phyloP scores from a whole-genome alignment of 2,888 invertebrate genomes.

The Marronus borbonicus region DNA sequence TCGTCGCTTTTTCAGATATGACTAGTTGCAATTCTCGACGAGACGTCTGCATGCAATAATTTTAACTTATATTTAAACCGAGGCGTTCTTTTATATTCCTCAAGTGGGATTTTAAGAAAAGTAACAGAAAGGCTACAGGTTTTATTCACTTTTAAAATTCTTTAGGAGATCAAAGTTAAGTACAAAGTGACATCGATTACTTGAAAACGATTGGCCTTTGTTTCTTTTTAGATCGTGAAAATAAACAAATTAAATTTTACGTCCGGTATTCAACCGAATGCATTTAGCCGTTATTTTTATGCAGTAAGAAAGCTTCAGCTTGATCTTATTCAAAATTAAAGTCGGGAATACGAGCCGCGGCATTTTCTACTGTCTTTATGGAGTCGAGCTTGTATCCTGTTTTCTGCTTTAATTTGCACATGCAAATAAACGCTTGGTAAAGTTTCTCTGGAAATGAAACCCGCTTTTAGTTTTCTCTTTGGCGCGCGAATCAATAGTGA shows the following conservation, averaged over 20 bases:
- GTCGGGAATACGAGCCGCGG: conserved; percentile 24
- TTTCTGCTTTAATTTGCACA: conserved; percentile 35
- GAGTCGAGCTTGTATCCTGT: conserved; percentile 18
- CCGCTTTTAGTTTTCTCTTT: background rate
- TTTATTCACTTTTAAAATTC: background rate
- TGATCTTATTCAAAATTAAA: conserved; percentile 28
- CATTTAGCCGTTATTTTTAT: conserved; percentile 18
- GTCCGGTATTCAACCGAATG: conserved; percentile 5
- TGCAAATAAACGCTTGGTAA: conserved; percentile 35
- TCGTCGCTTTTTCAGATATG: no score
- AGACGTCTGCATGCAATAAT: no score
- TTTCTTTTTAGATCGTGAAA: conserved; percentile 1
- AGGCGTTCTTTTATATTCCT: background rate
- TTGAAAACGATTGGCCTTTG: background rate
- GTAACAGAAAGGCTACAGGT: background rate
- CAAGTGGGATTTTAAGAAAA: background rate
- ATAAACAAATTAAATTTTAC: conserved; percentile 29
- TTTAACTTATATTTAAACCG: background rate
- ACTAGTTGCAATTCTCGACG: no score
- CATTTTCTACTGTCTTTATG: conserved; percentile 20
- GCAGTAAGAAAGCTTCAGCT: background rate
- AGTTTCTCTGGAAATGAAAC: conserved; percentile 33
- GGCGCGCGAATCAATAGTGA: no score
- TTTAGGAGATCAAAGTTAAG: conserved; percentile 19
- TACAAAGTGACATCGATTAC: conserved; percentile 10